Evolutionary conservation across 2,113 vertebrate genomes (phyloP).

Genomic region (Tupaia chinensis): DNA sequence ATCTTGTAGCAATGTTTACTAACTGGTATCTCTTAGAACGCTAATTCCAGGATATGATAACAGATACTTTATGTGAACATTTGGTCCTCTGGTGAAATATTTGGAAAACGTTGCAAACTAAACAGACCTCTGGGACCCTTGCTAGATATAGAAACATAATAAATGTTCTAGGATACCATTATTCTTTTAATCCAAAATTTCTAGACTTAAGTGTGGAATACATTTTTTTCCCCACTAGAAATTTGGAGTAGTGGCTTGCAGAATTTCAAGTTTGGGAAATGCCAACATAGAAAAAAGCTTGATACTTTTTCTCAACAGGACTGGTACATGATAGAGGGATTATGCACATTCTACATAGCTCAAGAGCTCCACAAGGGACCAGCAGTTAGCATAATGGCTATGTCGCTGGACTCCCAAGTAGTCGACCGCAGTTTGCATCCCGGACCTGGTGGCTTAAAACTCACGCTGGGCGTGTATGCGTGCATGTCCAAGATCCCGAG

Average conservation of each 20-base stretch:
- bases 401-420: too few species aligned
- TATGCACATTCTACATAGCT: neutral
- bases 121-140: neutral
- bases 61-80: neutral
- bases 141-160: neutral
- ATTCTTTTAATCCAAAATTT: neutral
- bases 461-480: too few species aligned
- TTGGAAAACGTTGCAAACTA: neutral
- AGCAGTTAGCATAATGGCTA: too few species aligned
- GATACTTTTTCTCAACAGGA: neutral
- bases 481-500: too few species aligned
- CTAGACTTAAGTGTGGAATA: neutral
- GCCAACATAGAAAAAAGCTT: neutral
- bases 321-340: neutral
- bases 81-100: neutral
- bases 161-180: neutral
- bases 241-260: neutral
- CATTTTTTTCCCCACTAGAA: neutral
- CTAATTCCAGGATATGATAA: neutral
- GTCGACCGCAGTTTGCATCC: too few species aligned
- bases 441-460: too few species aligned
- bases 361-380: neutral
- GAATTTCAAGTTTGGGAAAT: neutral
- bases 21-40: neutral
- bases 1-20: neutral